Conservation (phyloP, 37 sponge, comb jelly and placozoan species). For the Lycopodina hypogea region DNA sequence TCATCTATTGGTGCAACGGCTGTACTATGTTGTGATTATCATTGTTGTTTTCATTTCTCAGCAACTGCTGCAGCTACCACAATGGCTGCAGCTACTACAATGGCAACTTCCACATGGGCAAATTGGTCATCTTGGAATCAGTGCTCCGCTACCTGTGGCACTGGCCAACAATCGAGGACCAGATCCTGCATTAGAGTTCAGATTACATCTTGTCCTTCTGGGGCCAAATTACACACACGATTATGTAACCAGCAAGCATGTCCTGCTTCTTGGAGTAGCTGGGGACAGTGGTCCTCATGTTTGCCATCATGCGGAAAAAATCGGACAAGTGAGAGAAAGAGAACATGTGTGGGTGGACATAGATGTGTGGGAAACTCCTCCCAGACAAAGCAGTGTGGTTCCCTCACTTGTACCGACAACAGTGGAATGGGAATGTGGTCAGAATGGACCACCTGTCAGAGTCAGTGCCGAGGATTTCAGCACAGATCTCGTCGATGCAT, state of each 20-base stretch:
- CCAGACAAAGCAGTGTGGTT: neutral
- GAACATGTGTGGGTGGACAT: neutral
- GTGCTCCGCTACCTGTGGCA: conserved; percentile 72
- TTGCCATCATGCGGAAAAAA: neutral
- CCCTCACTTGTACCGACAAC: neutral
- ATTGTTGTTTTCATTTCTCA: no score
- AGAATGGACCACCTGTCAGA: conserved; percentile 30
- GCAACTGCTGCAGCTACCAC: no score
- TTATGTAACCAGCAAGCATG: neutral
- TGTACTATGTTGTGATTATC: no score
- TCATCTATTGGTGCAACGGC: no score
- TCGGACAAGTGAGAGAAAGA: neutral
- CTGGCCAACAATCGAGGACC: conserved; percentile 42
- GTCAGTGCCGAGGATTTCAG: conserved; percentile 33
- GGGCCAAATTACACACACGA: neutral
- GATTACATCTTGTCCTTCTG: neutral
- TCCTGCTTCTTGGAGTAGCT: neutral
- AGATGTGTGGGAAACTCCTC: neutral
- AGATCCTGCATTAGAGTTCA: conserved; percentile 36
- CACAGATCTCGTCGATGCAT: conserved; percentile 34
- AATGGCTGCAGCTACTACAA: no score
- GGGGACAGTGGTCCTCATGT: neutral
- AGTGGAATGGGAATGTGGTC: conserved; percentile 31
- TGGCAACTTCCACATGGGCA: neutral
- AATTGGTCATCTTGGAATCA: conserved; percentile 46